Percentiles rank a stretch among this genome's conserved stretches.
These are phyloP conservation scores for Thamnophis elegans DNA, from an alignment of 2,797 vertebrate genomes.

Conservation along the genomic window DNA sequence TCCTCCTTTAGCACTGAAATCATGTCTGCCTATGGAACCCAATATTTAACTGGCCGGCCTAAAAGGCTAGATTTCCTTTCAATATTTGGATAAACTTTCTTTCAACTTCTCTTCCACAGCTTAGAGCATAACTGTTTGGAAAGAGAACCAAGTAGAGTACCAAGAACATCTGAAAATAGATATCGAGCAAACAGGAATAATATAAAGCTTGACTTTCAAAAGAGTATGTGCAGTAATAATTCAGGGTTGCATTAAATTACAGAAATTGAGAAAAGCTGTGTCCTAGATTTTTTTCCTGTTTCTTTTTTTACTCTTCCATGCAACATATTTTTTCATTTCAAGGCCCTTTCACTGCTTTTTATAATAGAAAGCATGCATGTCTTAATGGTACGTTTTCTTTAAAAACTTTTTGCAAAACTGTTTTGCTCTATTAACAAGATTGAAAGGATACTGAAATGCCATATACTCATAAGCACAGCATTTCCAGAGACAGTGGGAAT, in stretches of 20 bases:
- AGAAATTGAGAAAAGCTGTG: slow-evolving; percentile 72
- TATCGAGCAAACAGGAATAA: slow-evolving; percentile 47
- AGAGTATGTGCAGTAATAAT: slow-evolving; percentile 64
- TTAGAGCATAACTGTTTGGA: slow-evolving; percentile 53
- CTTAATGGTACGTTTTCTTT: slow-evolving; percentile 55
- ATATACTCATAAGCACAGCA: slow-evolving; percentile 33
- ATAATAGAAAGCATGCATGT: slow-evolving; percentile 51
- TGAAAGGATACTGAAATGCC: slow-evolving; percentile 56
- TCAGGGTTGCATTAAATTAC: slow-evolving; percentile 68
- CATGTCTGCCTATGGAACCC: slow-evolving; percentile 30
- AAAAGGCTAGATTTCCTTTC: slow-evolving; percentile 37
- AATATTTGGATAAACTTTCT: slow-evolving; percentile 62
- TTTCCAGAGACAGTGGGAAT: slow-evolving; percentile 37
- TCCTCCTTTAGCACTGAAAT: slow-evolving; percentile 31
- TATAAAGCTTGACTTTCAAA: slow-evolving; percentile 64
- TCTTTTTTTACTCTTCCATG: background rate
- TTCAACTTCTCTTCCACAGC: slow-evolving; percentile 54
- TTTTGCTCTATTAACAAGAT: slow-evolving; percentile 63
- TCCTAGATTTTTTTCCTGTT: slow-evolving; percentile 46
- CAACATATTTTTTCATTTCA: slow-evolving; percentile 54
- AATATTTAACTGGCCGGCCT: slow-evolving; percentile 16
- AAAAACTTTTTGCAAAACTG: slow-evolving; percentile 38
- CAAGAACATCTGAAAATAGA: slow-evolving; percentile 57
- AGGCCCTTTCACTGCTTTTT: slow-evolving; percentile 29
- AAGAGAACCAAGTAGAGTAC: slow-evolving; percentile 47